Evolutionary conservation across 2,797 vertebrate species (phyloP), one percentile per base, ranked within the genome.

Genomic region (Huso huso): DNA sequence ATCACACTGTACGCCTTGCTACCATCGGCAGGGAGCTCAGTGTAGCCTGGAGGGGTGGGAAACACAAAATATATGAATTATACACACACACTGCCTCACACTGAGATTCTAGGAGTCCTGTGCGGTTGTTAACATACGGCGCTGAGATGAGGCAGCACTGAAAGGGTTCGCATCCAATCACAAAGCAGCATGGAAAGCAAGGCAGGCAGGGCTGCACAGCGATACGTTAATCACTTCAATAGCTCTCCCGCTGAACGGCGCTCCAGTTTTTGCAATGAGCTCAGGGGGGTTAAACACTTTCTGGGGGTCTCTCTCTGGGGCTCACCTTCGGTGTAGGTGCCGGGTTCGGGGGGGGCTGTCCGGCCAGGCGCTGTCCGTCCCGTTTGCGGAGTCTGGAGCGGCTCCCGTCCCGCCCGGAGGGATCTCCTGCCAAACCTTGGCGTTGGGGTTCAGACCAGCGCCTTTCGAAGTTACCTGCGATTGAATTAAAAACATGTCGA

Each of bases 361-460:
- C 59, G 89, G 84, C 94, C 93, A 96, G 59, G 88, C 72, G 68
- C 87, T 87, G 68, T 92, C 94, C 0, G 84, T 76, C 75, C 79
- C 91, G 72, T 89, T 92, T 55, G 79, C 82, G n/a, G 88, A 75
- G 48, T 83, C 76, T 52, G 82, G 75, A 72, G 77, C 75, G 13
- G 80, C 75, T 77, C 85, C 87, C 6, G 3, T 69, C 69, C 82
- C 84, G 71, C 82, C 76, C 59, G 76, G 74, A 37, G 95, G 90
- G 55, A 89, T 87, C 78, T 96, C 96, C 77, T 97, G 96, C 96
- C 96, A 99, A 76, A 98, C 95, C 86, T 99, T 95, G 50, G 96
- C 96, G 62, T 99, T 97, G 63, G 96, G 96, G 86, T 98, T 99
- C 78, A 99, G 85, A 78, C 91, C 90, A 53, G 92, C 88, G 82